Percentiles rank a stretch among this genome's conserved stretches.
Conservation (phyloP, 2,113 vertebrate genomes). For the Willisornis vidua region DNA sequence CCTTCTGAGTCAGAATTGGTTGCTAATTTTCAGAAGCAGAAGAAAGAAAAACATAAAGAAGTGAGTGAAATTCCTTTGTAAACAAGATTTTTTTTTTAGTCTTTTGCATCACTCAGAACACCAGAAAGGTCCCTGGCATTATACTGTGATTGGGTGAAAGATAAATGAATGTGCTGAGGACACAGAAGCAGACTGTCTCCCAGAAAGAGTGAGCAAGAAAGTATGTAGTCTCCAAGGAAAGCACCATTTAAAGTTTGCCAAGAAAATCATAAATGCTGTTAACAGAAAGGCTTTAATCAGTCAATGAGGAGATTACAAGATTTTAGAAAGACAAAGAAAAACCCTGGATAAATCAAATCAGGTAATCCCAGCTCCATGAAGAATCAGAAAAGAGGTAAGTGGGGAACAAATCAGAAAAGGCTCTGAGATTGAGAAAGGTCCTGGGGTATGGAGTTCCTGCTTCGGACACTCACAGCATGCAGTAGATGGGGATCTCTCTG, state of each 20-base stretch:
- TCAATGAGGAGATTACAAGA: not conserved
- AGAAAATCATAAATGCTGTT: not conserved
- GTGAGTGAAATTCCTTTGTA: not conserved
- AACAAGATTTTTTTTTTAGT: not conserved
- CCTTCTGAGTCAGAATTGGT: not conserved
- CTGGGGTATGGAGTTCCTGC: not conserved
- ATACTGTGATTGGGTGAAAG: not conserved
- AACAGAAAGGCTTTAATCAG: not conserved
- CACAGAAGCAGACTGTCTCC: not conserved
- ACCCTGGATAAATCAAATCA: not conserved
- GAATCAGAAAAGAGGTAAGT: not conserved
- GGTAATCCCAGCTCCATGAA: accelerated
- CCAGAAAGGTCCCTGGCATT: not conserved
- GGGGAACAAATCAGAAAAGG: not conserved
- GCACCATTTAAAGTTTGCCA: not conserved
- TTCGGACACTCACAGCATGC: not conserved
- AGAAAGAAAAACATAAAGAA: not conserved
- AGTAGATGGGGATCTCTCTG: not conserved
- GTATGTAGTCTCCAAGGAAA: not conserved
- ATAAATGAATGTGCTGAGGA: not conserved
- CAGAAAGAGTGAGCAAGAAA: not conserved
- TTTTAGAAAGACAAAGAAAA: not conserved
- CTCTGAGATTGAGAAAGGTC: not conserved
- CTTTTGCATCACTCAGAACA: not conserved
- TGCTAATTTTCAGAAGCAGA: not conserved